A percentile compares a stretch with the other conserved stretches of the same genome.
Evolutionary conservation across 2,797 vertebrate species (phyloP).

Genomic region (Crocidura indochinensis): DNA sequence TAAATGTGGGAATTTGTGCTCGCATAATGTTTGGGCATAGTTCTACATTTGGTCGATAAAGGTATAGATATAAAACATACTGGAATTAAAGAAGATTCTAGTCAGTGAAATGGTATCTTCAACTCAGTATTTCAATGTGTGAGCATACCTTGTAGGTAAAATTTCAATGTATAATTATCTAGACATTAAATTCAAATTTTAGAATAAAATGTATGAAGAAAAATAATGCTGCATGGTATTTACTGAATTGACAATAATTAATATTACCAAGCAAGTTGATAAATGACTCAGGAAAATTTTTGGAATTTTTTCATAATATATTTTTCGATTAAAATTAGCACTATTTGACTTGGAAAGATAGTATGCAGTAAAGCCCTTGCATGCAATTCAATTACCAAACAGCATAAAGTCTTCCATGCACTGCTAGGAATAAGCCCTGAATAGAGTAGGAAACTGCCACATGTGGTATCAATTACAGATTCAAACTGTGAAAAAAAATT

Average conservation of each 20-base stretch:
- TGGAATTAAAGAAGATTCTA: background rate
- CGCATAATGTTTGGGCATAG: background rate
- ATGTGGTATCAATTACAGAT: too few species aligned
- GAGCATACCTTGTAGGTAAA: constrained; percentile 7
- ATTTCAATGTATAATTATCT: background rate
- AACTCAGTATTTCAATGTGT: constrained; percentile 20
- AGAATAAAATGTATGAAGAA: background rate
- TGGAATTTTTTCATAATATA: background rate
- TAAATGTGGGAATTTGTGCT: background rate
- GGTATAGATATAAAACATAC: background rate
- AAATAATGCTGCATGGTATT: constrained; percentile 15
- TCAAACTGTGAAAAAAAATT: too few species aligned
- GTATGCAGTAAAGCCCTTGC: too few species aligned
- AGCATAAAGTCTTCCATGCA: too few species aligned
- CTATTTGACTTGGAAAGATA: background rate
- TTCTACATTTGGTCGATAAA: background rate
- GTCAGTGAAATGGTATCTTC: background rate
- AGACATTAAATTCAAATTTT: constrained; percentile 23
- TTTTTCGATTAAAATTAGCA: background rate
- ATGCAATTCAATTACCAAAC: too few species aligned
- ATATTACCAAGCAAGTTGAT: background rate
- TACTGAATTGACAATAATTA: constrained; percentile 53
- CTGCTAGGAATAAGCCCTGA: too few species aligned
- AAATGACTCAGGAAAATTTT: background rate
- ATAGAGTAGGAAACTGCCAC: too few species aligned